Conservation (phyloP, 2,797 vertebrate genomes). For the Schizopygopsis malacanthus region DNA sequence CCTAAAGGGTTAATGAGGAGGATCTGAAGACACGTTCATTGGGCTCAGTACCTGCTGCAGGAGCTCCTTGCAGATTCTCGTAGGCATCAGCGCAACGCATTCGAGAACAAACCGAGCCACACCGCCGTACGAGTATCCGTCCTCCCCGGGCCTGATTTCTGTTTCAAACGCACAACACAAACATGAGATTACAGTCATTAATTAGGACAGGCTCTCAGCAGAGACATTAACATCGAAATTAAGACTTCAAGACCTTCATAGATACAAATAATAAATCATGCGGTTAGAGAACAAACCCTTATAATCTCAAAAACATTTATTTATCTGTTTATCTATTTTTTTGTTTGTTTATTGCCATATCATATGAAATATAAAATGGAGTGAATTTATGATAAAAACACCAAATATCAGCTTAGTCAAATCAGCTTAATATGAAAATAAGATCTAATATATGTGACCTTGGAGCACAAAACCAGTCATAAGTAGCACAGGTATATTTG, state of each 20-base stretch:
- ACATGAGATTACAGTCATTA: neutral
- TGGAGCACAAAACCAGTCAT: no score
- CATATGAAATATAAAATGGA: no score
- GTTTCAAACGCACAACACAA: conserved; percentile 6
- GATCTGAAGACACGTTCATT: neutral
- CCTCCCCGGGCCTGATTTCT: conserved; percentile 71
- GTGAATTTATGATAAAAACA: no score
- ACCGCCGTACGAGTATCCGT: conserved; percentile 65
- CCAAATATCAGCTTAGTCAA: no score
- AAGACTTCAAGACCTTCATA: neutral
- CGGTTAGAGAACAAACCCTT: neutral
- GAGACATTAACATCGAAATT: neutral
- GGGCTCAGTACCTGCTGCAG: conserved; percentile 74
- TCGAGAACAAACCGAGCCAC: conserved; percentile 77
- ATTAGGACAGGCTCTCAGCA: neutral
- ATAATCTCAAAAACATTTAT: neutral
- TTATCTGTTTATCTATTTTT: no score
- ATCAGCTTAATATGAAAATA: no score
- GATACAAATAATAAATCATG: neutral
- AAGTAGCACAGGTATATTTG: no score
- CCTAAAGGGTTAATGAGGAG: neutral
- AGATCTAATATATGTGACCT: no score
- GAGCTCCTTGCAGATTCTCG: conserved; percentile 75
- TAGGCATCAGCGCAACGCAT: conserved; percentile 76
- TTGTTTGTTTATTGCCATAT: no score